Evolutionary conservation across 2,888 invertebrate species (phyloP).

Genomic region (Trachelus stipa): DNA sequence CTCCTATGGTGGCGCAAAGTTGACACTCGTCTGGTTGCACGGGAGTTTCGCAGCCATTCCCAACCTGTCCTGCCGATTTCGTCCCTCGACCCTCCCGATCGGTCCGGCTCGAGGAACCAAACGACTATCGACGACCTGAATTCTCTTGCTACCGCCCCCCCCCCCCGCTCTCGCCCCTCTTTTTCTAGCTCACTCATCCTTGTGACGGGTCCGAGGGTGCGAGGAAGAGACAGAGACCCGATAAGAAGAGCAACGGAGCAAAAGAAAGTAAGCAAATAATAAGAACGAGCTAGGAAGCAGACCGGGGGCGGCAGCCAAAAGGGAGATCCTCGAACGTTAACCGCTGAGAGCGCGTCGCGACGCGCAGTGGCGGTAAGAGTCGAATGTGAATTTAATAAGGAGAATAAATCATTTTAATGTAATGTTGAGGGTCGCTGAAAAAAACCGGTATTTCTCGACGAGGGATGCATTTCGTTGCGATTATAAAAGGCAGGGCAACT

Average conservation of each 20-base stretch:
- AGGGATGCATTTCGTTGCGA: slow-evolving; percentile 64
- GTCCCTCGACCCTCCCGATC: background rate
- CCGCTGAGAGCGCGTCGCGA: slow-evolving; percentile 31
- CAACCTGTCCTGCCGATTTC: background rate
- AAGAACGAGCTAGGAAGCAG: background rate
- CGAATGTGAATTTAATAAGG: slow-evolving; percentile 61
- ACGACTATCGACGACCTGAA: background rate
- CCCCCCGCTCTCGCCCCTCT: background rate
- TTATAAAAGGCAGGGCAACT: slow-evolving; percentile 60
- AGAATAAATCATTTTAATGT: slow-evolving; percentile 61
- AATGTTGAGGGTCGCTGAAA: slow-evolving; percentile 40
- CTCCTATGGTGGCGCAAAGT: background rate
- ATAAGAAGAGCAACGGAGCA: background rate
- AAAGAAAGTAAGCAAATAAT: background rate
- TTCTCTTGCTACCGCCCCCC: background rate
- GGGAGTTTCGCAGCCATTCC: background rate
- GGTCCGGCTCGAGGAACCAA: background rate
- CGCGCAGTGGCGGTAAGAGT: slow-evolving; percentile 31
- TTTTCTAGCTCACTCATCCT: too few species aligned
- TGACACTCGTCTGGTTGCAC: background rate
- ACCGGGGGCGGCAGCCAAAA: background rate
- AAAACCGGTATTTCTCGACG: slow-evolving; percentile 58
- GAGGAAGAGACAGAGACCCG: background rate
- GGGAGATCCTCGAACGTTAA: slow-evolving; percentile 18
- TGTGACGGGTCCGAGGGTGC: too few species aligned